phyloP scores from a whole-genome alignment of 1,140 invertebrate genomes.

The Nylanderia fulva region DNA sequence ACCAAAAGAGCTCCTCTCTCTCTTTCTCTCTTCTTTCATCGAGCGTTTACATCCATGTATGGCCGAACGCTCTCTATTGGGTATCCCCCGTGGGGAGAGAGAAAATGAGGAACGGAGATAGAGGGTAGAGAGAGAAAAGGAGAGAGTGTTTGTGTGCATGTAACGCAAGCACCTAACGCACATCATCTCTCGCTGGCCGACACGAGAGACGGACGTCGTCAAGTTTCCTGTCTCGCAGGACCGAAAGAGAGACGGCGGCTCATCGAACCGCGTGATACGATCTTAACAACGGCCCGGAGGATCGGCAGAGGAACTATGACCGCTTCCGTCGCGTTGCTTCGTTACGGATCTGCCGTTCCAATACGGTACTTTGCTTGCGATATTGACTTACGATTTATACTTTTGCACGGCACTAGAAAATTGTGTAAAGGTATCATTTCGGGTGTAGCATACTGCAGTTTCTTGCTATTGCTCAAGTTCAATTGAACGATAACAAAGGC shows the following conservation, averaged over 20 bases:
- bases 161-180: constrained; percentile 76
- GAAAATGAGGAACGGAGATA: constrained; percentile 79
- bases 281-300: constrained; percentile 41
- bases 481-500: too few relatives aligned
- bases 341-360: constrained; percentile 42
- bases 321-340: constrained; percentile 46
- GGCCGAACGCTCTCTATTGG: constrained; percentile 32
- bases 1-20: constrained; percentile 60
- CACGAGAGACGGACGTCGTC: constrained; percentile 61
- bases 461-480: too few relatives aligned
- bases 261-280: constrained; percentile 73
- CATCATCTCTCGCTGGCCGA: constrained; percentile 70
- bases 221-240: constrained; percentile 70
- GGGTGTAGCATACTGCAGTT: too few relatives aligned
- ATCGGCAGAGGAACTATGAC: constrained; percentile 13
- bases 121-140: constrained; percentile 73
- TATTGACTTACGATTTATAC: constrained; percentile 35
- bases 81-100: constrained; percentile 63
- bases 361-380: constrained; percentile 36
- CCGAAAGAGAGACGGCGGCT: constrained; percentile 61
- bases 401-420: too few relatives aligned
- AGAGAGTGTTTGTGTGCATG: constrained; percentile 26
- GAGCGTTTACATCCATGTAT: constrained; percentile 24
- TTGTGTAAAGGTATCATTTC: too few relatives aligned
- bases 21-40: constrained; percentile 25